A percentile compares a stretch with the other conserved stretches of the same genome.
Conservation (phyloP, 2,113 vertebrate genomes). For the human region GRCh38 chr4:187172501-187173000, state of each 20-base stretch:
- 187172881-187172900: background rate
- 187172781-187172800: no score
- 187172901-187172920: background rate
- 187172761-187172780: background rate
- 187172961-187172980: background rate
- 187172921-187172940: background rate
- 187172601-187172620: background rate
- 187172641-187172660: background rate
- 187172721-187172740: background rate
- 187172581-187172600: background rate
- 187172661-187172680: background rate
- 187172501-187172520: background rate
- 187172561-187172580: background rate
- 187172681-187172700: background rate
- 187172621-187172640: background rate
- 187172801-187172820: background rate
- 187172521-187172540: background rate
- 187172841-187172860: background rate
- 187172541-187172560: background rate
- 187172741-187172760: no score
- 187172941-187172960: background rate
- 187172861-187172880: background rate
- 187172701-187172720: background rate
- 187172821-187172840: background rate
- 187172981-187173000: background rate